These are phyloP conservation scores for Oryzias melastigma DNA, from an alignment of 2,113 vertebrate genomes.

Conservation along the genomic window DNA sequence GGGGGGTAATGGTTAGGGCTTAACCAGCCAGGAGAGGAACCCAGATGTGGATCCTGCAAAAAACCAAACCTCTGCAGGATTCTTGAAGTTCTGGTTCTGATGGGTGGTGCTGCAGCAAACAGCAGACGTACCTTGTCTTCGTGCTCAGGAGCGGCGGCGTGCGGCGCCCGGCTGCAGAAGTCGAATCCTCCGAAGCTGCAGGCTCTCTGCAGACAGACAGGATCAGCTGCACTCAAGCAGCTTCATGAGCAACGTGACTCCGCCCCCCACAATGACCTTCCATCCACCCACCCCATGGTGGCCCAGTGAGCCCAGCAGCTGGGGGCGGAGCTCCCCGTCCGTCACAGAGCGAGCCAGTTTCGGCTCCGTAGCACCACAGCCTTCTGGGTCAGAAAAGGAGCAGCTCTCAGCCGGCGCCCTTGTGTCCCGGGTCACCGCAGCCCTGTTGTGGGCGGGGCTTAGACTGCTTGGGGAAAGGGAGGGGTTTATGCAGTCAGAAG, in stretches of 20 bases:
- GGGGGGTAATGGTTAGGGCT: no score
- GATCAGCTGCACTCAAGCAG: neutral
- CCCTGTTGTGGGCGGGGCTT: slow-evolving; percentile 76
- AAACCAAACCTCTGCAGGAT: no score
- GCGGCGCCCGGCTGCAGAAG: slow-evolving; percentile 84
- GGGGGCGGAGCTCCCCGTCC: slow-evolving; percentile 88
- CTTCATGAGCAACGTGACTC: neutral
- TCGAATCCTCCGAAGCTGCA: slow-evolving; percentile 98
- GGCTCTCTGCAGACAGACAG: slow-evolving; percentile 82
- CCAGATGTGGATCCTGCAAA: no score
- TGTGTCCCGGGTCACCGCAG: slow-evolving; percentile 61
- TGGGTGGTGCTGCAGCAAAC: neutral
- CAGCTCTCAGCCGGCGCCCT: slow-evolving; percentile 62
- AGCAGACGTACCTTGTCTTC: slow-evolving; percentile 50
- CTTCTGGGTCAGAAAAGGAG: slow-evolving; percentile 86
- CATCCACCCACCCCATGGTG: slow-evolving; percentile 87
- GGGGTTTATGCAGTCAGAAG: slow-evolving; percentile 76
- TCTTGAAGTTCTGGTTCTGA: no score
- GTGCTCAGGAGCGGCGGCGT: slow-evolving; percentile 67
- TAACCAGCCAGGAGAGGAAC: no score
- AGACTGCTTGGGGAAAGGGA: slow-evolving; percentile 87
- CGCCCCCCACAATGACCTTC: no score
- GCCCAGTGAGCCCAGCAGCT: slow-evolving; percentile 79
- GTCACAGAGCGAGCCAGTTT: slow-evolving; percentile 89
- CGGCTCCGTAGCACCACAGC: slow-evolving; percentile 76